Percentiles rank a stretch among this genome's conserved stretches.
These are phyloP conservation scores for Rhadina sibilatrix DNA, from an alignment of 2,113 vertebrate species.

Conservation along the genomic window DNA sequence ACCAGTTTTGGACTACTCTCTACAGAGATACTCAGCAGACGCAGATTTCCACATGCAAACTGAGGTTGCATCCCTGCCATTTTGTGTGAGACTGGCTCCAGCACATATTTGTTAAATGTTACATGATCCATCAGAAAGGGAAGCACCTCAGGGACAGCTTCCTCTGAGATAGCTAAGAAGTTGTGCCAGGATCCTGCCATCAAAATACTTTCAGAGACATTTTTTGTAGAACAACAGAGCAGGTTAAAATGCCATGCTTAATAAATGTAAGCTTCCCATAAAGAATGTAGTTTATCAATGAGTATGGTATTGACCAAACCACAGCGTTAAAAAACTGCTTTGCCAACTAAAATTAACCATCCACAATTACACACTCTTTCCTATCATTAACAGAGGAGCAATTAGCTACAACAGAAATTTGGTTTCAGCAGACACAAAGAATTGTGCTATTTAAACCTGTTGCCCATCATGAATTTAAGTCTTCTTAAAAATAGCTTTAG, in stretches of 20 bases:
- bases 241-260: background rate
- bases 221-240: background rate
- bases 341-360: constrained; percentile 40
- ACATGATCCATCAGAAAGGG: background rate
- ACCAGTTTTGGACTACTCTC: background rate
- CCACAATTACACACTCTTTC: constrained; percentile 26
- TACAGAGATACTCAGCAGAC: background rate
- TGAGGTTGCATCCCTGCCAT: background rate
- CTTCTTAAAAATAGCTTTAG: constrained; percentile 65
- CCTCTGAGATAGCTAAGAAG: background rate
- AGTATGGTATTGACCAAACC: constrained; percentile 43
- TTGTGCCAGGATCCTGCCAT: background rate
- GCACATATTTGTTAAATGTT: background rate
- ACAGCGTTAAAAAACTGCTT: constrained; percentile 53
- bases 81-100: background rate
- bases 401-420: constrained; percentile 46
- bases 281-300: background rate
- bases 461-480: constrained; percentile 62
- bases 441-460: constrained; percentile 56
- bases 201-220: background rate
- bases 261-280: constrained; percentile 39
- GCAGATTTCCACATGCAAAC: background rate
- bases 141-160: background rate
- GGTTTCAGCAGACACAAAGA: constrained; percentile 49
- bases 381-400: constrained; percentile 33